Conservation (phyloP, 2,888 invertebrate species). For the Sisyra nigra region DNA sequence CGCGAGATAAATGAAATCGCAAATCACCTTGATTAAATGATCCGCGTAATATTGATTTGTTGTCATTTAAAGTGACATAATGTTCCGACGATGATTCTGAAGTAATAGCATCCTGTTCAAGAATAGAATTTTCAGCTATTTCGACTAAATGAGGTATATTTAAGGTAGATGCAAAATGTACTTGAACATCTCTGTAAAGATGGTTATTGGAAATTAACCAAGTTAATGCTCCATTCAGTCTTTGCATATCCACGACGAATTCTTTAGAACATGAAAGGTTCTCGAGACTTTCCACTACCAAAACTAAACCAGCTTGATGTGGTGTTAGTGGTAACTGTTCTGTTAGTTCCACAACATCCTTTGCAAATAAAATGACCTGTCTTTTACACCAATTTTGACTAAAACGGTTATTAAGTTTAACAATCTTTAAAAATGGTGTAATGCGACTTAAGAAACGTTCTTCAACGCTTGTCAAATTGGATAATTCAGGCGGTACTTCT, state of each 20-base stretch:
- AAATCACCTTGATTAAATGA: conserved; percentile 10
- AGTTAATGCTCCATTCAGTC: conserved; percentile 12
- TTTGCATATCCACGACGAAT: conserved; percentile 13
- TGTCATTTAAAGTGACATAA: not conserved
- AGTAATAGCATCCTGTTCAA: not conserved
- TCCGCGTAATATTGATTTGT: not conserved
- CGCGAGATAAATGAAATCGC: conserved; percentile 10
- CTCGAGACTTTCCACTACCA: conserved; percentile 13
- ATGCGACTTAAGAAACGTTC: conserved; percentile 10
- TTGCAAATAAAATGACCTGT: conserved; percentile 11
- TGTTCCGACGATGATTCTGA: not conserved
- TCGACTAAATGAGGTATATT: not conserved
- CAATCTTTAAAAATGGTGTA: conserved; percentile 15
- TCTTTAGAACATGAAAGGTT: conserved; percentile 11
- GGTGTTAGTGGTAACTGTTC: conserved; percentile 10
- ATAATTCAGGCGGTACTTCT: conserved; percentile 12
- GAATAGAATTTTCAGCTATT: not conserved
- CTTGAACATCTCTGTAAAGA: not conserved
- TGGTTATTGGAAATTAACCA: conserved; percentile 7
- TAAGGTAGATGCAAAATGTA: not conserved
- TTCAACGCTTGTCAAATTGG: conserved; percentile 10
- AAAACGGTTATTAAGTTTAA: conserved; percentile 15
- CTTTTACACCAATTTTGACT: conserved; percentile 17
- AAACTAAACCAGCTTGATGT: conserved; percentile 13
- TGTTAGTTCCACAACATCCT: conserved; percentile 10